Evolutionary conservation across 2,797 vertebrate species (phyloP), one percentile per base, ranked within the genome.

Genomic region (Sebastolobus alascanus): DNA sequence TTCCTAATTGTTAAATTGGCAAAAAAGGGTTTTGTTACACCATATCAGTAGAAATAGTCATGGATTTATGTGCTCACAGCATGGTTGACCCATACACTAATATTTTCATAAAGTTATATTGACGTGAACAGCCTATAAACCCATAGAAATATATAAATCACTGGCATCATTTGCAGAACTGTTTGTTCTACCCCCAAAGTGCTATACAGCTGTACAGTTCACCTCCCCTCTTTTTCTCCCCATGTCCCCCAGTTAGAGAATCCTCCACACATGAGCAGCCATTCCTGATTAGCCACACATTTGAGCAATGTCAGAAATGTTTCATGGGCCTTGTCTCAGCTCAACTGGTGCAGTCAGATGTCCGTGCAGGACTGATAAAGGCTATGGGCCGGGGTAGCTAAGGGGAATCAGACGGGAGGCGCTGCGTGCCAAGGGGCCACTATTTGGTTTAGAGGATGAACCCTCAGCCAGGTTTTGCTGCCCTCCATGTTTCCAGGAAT

Each of bases 231-330:
- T 60, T 55, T 73, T 25, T 50, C 31, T 67, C 78, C 80, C 9
- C 59, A 6, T 70, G 80, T 68, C 77, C 70, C 52, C 70, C 64
- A 68, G 79, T 89, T 73, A 78, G 83, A 90, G 79, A 75, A 86
- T 79, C 83, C 77, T 75, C 76, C 56, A 83, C 87, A 92, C 85
- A 83, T 90, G 88, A 92, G 84, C 82, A 84, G 80, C 85, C 89
- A 90, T 94, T 95, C 93, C 91, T 87, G 93, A 95, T 95, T 94
- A 84, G 93, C 85, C 81, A 95, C 93, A 94, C 92, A 93, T 93
- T 92, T 60, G 75, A 92, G 89, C 87, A 91, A 94, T 94, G 93
- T 95, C 91, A 93, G 85, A 93, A 92, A 94, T 93, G 92, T 90
- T 94, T 95, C 86, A 91, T 84, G 88, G 73, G 58, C 73, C 83